Evolutionary conservation across 2,888 invertebrate species (phyloP).

Genomic region (Oeneis ivallda): DNA sequence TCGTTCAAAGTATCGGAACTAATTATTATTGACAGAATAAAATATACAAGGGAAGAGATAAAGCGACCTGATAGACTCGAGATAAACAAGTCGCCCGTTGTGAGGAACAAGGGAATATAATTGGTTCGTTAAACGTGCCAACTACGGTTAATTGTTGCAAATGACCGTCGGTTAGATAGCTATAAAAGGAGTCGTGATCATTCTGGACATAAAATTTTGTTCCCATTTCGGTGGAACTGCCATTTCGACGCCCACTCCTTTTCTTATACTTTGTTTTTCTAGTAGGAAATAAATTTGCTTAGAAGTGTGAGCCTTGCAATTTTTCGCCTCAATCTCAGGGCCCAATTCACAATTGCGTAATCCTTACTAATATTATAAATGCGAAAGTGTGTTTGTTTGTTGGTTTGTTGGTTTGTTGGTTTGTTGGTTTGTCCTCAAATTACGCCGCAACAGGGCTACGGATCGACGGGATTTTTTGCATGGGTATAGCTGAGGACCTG

Average conservation of each 20-base stretch:
- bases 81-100: constrained; percentile 39
- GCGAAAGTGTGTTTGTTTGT: too few species aligned
- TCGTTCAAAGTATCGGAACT: constrained; percentile 14
- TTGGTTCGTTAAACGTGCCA: constrained; percentile 65
- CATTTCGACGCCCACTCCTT: constrained; percentile 11
- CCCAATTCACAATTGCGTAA: too few species aligned
- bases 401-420: too few species aligned
- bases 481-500: too few species aligned
- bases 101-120: constrained; percentile 49
- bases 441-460: too few species aligned
- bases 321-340: not conserved
- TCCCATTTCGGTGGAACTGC: constrained; percentile 27
- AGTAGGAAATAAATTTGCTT: not conserved
- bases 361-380: too few species aligned
- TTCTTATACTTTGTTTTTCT: constrained; percentile 3
- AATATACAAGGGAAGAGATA: constrained; percentile 21
- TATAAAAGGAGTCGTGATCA: constrained; percentile 52
- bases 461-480: too few species aligned
- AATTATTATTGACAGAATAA: constrained; percentile 21
- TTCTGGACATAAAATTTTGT: constrained; percentile 31
- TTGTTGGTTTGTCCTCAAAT: too few species aligned
- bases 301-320: not conserved
- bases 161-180: constrained; percentile 62
- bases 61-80: constrained; percentile 33
- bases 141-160: constrained; percentile 72